Percentiles rank a stretch among this genome's conserved stretches.
Evolutionary conservation across 2,113 vertebrate species (phyloP).

Genomic region (Cottus gobio): DNA sequence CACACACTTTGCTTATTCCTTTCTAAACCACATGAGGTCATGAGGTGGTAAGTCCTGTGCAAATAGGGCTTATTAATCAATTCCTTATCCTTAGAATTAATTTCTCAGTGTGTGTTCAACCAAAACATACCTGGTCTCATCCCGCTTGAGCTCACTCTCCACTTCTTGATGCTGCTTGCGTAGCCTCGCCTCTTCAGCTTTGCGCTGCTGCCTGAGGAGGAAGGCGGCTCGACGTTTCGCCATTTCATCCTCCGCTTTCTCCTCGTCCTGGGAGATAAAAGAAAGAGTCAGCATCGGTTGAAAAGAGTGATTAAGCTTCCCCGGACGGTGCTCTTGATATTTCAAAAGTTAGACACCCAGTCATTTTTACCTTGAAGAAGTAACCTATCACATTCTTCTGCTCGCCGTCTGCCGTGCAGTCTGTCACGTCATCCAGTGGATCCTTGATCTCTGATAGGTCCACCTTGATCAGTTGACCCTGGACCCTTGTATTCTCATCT

Average conservation of each 20-base stretch:
- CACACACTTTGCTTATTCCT: neutral
- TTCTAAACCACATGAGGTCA: neutral
- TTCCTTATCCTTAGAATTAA: neutral
- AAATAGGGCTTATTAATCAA: neutral
- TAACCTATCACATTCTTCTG: slow-evolving; percentile 92
- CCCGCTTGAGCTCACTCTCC: slow-evolving; percentile 91
- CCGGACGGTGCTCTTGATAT: neutral
- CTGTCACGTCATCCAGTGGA: slow-evolving; percentile 77
- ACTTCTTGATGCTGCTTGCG: slow-evolving; percentile 92
- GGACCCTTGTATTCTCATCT: slow-evolving; percentile 83
- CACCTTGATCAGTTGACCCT: slow-evolving; percentile 92
- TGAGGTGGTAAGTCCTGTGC: neutral
- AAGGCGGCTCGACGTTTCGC: slow-evolving; percentile 94
- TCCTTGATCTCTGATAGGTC: slow-evolving; percentile 89
- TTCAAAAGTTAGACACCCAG: neutral
- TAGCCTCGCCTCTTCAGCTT: slow-evolving; percentile 91
- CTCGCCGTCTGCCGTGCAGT: slow-evolving; percentile 80
- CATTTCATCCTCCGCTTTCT: slow-evolving; percentile 94
- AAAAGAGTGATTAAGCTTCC: neutral
- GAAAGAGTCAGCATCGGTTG: neutral
- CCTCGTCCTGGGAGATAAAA: slow-evolving; percentile 86
- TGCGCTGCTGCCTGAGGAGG: slow-evolving; percentile 94
- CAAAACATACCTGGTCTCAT: slow-evolving; percentile 88
- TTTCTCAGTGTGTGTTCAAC: neutral
- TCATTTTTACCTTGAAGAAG: slow-evolving; percentile 92